phyloP scores from a whole-genome alignment of 2,113 vertebrate genomes.

The Semicossyphus pulcher region DNA sequence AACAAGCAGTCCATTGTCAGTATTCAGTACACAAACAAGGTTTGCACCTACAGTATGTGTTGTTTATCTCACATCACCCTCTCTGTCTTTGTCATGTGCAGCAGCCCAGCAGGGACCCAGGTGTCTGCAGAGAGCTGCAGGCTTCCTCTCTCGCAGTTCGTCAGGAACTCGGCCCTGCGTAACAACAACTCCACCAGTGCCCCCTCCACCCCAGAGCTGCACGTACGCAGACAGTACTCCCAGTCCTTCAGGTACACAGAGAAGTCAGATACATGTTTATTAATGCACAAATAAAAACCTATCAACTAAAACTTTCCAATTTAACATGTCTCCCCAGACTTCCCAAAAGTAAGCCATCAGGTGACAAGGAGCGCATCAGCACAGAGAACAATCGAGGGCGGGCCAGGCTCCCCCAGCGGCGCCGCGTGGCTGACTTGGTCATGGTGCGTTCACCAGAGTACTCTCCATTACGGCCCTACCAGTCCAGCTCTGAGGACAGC shows the following conservation, averaged over 20 bases:
- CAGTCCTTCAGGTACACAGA: conserved; percentile 86
- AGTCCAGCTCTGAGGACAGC: conserved; percentile 89
- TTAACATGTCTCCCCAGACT: conserved; percentile 73
- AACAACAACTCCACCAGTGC: conserved; percentile 84
- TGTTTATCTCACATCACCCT: not conserved
- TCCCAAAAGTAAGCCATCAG: conserved; percentile 74
- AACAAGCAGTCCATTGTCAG: too few species aligned
- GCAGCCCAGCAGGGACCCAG: conserved; percentile 81
- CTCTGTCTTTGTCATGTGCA: conserved; percentile 53
- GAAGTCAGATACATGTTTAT: not conserved
- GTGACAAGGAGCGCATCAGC: conserved; percentile 54
- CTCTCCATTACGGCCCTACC: conserved; percentile 79
- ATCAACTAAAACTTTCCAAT: not conserved
- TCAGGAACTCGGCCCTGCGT: conserved; percentile 76
- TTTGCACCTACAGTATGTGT: not conserved
- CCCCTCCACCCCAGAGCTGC: conserved; percentile 88
- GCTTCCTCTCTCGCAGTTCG: conserved; percentile 74
- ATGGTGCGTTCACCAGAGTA: conserved; percentile 80
- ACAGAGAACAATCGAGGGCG: conserved; percentile 75
- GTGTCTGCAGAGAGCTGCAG: conserved; percentile 66
- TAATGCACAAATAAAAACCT: not conserved
- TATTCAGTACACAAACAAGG: too few species aligned
- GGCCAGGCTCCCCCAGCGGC: conserved; percentile 80
- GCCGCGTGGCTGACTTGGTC: conserved; percentile 81
- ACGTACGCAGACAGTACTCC: conserved; percentile 83